These are phyloP conservation scores for Eustalomyia histrio DNA, from an alignment of 2,888 invertebrate genomes.

Conservation along the genomic window DNA sequence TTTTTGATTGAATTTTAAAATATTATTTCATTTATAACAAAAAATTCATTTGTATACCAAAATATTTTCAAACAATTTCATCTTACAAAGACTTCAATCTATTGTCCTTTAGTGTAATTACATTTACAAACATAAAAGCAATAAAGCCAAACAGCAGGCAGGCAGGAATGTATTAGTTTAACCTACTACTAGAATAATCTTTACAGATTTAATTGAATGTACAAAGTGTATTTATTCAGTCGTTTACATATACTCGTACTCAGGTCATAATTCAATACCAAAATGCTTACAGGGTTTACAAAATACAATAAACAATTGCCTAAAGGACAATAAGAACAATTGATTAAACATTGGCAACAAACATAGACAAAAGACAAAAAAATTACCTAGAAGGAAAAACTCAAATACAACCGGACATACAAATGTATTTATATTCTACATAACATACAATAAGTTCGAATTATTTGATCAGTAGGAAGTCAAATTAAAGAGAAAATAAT, in stretches of 20 bases:
- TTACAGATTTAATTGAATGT: slow-evolving; percentile 56
- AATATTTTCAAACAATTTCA: background rate
- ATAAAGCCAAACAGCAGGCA: slow-evolving; percentile 17
- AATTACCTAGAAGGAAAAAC: background rate
- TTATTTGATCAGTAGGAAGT: background rate
- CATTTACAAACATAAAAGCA: slow-evolving; percentile 30
- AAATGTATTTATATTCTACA: no score
- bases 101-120: slow-evolving; percentile 32
- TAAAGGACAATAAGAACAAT: slow-evolving; percentile 7
- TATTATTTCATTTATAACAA: no score
- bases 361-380: slow-evolving; percentile 23
- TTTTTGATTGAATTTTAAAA: no score
- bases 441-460: background rate
- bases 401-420: background rate
- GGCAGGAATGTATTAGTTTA: slow-evolving; percentile 31
- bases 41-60: background rate
- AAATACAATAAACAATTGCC: slow-evolving; percentile 37
- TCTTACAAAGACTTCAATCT: background rate
- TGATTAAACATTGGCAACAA: slow-evolving; percentile 10
- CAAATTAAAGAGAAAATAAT: background rate
- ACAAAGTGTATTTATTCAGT: slow-evolving; percentile 9
- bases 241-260: background rate
- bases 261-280: background rate
- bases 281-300: slow-evolving; percentile 26
- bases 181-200: slow-evolving; percentile 48